Evolutionary conservation across 1,140 invertebrate genomes (phyloP).

Genomic region (Aphelinus atriplicis): DNA sequence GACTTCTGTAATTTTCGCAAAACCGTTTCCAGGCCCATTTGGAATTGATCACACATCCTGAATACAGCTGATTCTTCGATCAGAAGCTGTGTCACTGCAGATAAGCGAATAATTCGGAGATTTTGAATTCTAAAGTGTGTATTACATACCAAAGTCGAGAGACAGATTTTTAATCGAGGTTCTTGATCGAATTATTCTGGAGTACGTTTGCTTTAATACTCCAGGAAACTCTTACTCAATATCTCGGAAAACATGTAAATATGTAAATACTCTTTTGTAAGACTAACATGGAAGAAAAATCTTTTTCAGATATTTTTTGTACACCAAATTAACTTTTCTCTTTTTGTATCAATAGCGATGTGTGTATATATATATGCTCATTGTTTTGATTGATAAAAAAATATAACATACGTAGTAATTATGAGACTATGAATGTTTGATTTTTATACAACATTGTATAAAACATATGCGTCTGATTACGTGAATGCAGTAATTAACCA

Average conservation of each 20-base stretch:
- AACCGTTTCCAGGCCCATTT: too few relatives aligned
- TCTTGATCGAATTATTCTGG: too few relatives aligned
- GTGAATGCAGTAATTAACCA: slow-evolving; percentile 38
- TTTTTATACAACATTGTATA: not conserved
- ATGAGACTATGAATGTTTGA: slow-evolving; percentile 15
- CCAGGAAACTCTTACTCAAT: slow-evolving; percentile 11
- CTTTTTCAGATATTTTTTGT: slow-evolving; percentile 3
- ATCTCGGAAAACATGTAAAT: slow-evolving; percentile 35
- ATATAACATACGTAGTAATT: slow-evolving; percentile 4
- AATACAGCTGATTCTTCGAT: too few relatives aligned
- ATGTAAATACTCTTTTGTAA: slow-evolving; percentile 37
- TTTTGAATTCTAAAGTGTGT: too few relatives aligned
- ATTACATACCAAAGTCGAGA: too few relatives aligned
- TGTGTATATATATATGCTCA: slow-evolving; percentile 6
- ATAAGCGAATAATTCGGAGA: too few relatives aligned
- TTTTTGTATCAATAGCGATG: slow-evolving; percentile 12
- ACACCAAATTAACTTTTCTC: slow-evolving; percentile 1
- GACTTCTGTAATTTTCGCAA: slow-evolving; percentile 64
- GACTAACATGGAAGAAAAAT: not conserved
- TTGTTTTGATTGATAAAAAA: slow-evolving; percentile 8
- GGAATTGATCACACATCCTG: too few relatives aligned
- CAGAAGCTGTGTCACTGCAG: too few relatives aligned
- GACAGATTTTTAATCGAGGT: too few relatives aligned
- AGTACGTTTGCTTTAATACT: too few relatives aligned
- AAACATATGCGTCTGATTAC: not conserved